Evolutionary conservation across 1,140 invertebrate genomes (phyloP).

Genomic region (Eriosoma lanigerum): DNA sequence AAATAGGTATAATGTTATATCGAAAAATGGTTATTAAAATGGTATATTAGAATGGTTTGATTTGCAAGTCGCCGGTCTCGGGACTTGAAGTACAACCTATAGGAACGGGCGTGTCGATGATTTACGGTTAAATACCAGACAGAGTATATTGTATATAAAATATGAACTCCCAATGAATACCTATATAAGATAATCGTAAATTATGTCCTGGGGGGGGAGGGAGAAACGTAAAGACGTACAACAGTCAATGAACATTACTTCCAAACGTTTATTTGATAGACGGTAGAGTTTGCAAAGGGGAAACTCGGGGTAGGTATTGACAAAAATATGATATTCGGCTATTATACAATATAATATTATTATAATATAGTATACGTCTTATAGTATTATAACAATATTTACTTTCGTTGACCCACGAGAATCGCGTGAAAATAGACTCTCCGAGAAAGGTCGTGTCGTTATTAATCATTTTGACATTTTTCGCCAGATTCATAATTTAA

Average conservation of each 20-base stretch:
- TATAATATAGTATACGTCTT: not conserved
- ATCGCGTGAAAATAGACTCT: not conserved
- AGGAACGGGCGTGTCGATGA: slow-evolving; percentile 29
- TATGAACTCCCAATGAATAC: slow-evolving; percentile 5
- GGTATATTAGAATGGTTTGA: no score
- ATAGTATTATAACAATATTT: not conserved
- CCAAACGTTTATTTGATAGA: not conserved
- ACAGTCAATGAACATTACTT: not conserved
- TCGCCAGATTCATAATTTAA: not conserved
- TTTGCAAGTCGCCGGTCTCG: not conserved
- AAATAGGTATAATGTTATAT: no score
- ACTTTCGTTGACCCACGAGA: slow-evolving; percentile 18
- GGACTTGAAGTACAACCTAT: not conserved
- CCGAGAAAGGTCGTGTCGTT: not conserved
- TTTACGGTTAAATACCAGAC: not conserved
- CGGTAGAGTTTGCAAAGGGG: not conserved
- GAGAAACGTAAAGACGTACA: not conserved
- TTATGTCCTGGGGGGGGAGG: not conserved
- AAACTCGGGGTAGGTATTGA: not conserved
- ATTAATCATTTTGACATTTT: slow-evolving; percentile 37
- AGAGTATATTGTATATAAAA: not conserved
- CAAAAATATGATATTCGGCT: slow-evolving; percentile 6
- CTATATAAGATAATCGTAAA: slow-evolving; percentile 32
- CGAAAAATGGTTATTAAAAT: no score
- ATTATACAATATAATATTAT: slow-evolving; percentile 2